Evolutionary conservation across 2,888 invertebrate genomes (phyloP), one percentile per base, ranked within the genome.

Genomic region (Microctonus brassicae): DNA sequence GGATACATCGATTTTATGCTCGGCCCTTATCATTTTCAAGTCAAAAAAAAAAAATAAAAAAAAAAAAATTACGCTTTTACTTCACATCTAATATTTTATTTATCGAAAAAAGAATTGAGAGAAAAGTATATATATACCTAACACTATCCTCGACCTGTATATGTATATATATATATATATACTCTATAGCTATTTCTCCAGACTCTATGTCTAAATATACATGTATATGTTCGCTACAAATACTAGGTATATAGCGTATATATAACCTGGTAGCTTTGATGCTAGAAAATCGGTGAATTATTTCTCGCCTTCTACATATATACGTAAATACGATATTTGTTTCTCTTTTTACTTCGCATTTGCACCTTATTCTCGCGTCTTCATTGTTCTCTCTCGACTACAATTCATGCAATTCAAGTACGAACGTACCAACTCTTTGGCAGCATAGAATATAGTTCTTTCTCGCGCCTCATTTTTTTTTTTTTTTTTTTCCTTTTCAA

Each of bases 341-440:
- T 69, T 58, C 69, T 65, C 71, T 72, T 58, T 72, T 67, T 64
- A 66, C 62, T 34, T 65, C 64, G 60, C 70, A 60, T 73, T 66
- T 62, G 64, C 22, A 47, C 58, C 57, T 60, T 17, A 22, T 34
- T 57, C 63, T 67, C n/a, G n/a, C 47, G 67, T 69, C 60, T 42
- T 57, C 60, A n/a, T 58, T 57, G 53, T 33, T 53, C n/a, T 70
- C 60, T 74, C 73, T 72, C 69, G 73, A n/a, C n/a, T n/a, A 72
- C 67, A 36, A 69, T 76, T 73, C 73, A 75, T 73, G 70, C 55
- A 70, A 70, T 70, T 70, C 70, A 70, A 70, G 64, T 58, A 58
- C 70, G 55, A 69, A n/a, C n/a, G n/a, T n/a, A 39, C 69, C 63
- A 58, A 70, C 70, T 57, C 47, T 57, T 57, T 58, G 64, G 42